A percentile compares a stretch with the other conserved stretches of the same genome.
Conservation (phyloP, 2,888 invertebrate species). For the Diplazon laetatorius region DNA sequence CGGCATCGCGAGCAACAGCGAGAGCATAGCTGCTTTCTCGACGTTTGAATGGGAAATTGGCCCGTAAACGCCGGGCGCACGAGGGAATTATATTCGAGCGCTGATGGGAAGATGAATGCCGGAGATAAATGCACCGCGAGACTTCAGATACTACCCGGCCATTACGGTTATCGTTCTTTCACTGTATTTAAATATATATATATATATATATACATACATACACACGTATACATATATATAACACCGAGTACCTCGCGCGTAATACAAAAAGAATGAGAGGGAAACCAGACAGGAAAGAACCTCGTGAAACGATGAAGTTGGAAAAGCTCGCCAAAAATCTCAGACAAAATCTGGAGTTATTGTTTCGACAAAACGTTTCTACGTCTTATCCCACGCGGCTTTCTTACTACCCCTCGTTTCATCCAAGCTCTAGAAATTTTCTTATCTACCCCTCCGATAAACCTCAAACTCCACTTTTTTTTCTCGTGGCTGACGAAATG, state of each 20-base stretch:
- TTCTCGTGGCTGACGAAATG: slow-evolving; percentile 31
- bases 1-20: slow-evolving; percentile 21
- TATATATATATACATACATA: slow-evolving; percentile 8
- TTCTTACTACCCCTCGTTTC: slow-evolving; percentile 24
- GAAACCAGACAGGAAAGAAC: slow-evolving; percentile 13
- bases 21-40: slow-evolving; percentile 26
- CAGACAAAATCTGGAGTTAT: slow-evolving; percentile 44
- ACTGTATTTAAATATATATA: slow-evolving; percentile 37
- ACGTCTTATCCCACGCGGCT: slow-evolving; percentile 35
- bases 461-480: slow-evolving; percentile 14
- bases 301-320: slow-evolving; percentile 70
- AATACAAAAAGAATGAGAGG: slow-evolving; percentile 16
- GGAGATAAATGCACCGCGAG: slow-evolving; percentile 73
- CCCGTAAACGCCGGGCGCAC: slow-evolving; percentile 71
- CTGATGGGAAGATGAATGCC: slow-evolving; percentile 77
- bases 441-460: slow-evolving; percentile 51
- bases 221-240: no score
- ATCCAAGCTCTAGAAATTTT: slow-evolving; percentile 47
- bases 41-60: slow-evolving; percentile 75
- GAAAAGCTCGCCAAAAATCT: slow-evolving; percentile 70
- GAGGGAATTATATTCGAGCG: slow-evolving; percentile 74
- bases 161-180: slow-evolving; percentile 70
- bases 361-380: slow-evolving; percentile 30
- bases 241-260: slow-evolving; percentile 29
- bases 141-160: slow-evolving; percentile 71